Evolutionary conservation across 2,113 vertebrate genomes (phyloP).

Genomic region (Dasyurus viverrinus): DNA sequence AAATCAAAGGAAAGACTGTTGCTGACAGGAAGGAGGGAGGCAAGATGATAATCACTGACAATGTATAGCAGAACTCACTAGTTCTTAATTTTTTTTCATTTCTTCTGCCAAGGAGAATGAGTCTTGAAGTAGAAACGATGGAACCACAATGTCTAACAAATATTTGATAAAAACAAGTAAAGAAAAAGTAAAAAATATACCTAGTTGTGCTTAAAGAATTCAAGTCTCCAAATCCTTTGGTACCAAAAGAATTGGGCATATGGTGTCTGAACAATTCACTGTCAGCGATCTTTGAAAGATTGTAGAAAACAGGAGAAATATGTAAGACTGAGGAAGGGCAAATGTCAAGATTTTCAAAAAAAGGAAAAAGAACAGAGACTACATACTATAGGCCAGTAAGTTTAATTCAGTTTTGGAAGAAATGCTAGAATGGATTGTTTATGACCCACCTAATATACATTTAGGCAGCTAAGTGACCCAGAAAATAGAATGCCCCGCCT

Average conservation of each 20-base stretch:
- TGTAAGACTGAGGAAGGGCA: neutral
- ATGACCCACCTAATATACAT: neutral
- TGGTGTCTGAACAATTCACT: neutral
- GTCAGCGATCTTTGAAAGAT: neutral
- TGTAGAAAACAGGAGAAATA: neutral
- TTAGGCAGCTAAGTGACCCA: too few species aligned
- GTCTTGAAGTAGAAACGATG: neutral
- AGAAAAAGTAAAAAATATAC: neutral
- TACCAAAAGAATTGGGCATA: neutral
- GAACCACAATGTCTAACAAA: neutral
- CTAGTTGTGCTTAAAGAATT: neutral
- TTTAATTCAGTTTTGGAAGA: neutral
- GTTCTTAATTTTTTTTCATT: neutral
- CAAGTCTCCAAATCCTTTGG: neutral
- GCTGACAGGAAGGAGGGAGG: neutral
- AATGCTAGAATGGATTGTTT: neutral
- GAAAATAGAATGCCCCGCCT: too few species aligned
- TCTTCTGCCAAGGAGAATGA: neutral
- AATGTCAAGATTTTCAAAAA: neutral
- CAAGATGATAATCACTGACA: neutral
- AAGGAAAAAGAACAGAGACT: neutral
- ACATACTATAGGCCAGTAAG: neutral
- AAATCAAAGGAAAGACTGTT: neutral
- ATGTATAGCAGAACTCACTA: neutral
- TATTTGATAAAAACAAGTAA: neutral